A percentile compares a stretch with the other conserved stretches of the same genome.
phyloP scores from a whole-genome alignment of 2,888 invertebrate genomes.

The Apoderus coryli region DNA sequence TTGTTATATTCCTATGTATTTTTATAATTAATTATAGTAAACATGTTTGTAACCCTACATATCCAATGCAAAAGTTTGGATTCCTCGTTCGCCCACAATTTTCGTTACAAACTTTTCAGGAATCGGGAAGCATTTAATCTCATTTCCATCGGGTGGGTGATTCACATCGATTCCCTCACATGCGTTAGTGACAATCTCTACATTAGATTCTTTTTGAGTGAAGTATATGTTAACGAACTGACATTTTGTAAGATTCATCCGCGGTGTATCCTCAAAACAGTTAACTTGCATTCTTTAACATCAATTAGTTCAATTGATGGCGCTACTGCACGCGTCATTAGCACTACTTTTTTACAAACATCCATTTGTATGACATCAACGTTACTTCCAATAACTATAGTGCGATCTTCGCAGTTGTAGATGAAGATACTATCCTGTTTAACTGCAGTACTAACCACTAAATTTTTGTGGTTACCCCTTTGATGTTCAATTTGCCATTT shows the following conservation, averaged over 20 bases:
- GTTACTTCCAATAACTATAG: slow-evolving; percentile 12
- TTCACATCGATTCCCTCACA: slow-evolving; percentile 8
- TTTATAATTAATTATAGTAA: not conserved
- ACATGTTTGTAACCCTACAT: not conserved
- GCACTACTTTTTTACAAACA: slow-evolving; percentile 10
- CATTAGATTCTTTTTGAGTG: slow-evolving; percentile 8
- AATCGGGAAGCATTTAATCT: slow-evolving; percentile 9
- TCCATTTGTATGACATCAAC: slow-evolving; percentile 12
- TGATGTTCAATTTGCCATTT: slow-evolving; percentile 4
- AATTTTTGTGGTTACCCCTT: slow-evolving; percentile 5
- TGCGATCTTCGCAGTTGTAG: slow-evolving; percentile 12
- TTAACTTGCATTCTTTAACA: slow-evolving; percentile 10
- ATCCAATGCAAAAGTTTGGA: slow-evolving; percentile 5
- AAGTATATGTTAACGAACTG: slow-evolving; percentile 9
- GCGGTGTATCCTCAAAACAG: slow-evolving; percentile 10
- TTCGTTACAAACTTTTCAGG: slow-evolving; percentile 10
- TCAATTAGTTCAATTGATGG: slow-evolving; percentile 9
- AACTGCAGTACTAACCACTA: slow-evolving; percentile 10
- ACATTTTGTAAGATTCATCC: slow-evolving; percentile 8
- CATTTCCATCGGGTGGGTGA: slow-evolving; percentile 10
- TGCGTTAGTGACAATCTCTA: slow-evolving; percentile 8
- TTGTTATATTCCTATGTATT: not conserved
- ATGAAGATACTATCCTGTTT: slow-evolving; percentile 10
- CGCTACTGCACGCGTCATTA: slow-evolving; percentile 10
- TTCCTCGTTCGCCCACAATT: slow-evolving; percentile 5